Base-by-base conservation (phyloP, 2,888 invertebrate genomes). In the Drosophila emarginata region DNA sequence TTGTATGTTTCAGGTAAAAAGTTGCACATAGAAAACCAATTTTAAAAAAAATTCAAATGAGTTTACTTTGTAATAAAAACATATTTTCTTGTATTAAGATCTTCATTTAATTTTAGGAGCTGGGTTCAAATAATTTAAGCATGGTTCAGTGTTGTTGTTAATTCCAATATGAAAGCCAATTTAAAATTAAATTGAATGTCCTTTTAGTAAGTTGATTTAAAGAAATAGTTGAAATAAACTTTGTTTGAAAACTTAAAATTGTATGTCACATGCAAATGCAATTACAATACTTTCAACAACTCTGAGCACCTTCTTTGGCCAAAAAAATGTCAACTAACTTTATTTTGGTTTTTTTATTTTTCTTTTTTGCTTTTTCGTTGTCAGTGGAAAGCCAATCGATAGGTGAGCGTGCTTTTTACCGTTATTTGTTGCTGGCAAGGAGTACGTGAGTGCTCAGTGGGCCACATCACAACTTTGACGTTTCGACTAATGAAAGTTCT, bases 401-500 rank as follows among this genome's bases (percentile, higher is more conserved):
- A 60, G 37, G 50, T 40, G 21, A 37, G 45, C 58, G 59, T 45
- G 18, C 45, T 18, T 45, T 21, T 45, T 56, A 54, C 61, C 56
- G 32, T 53, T 64, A 52, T 51, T 40, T 59, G 72, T 62, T 62
- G 60, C 50, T 61, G 60, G 39, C 57, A 66, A 36, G 21, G 14
- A 51, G 70, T 56, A 58, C 54, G 69, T 64, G 59, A 65, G 50
- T 62, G 23, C 56, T 64, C 37, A 40, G 26, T 50, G 57, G 64
- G 58, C 53, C 57, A 40, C 69, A 64, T 69, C 62, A 66, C 63
- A 79, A 78, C 77, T 77, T 85, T 81, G 85, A 82, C 85, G 78
- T 81, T 85, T 80, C 67, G 62, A 71, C 80, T 85, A 82, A 82
- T 82, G 82, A 84, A 79, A 85, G 75, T 82, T 75, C 58, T 58